phyloP scores from a whole-genome alignment of 2,113 vertebrate genomes.

The Ursus arctos region DNA sequence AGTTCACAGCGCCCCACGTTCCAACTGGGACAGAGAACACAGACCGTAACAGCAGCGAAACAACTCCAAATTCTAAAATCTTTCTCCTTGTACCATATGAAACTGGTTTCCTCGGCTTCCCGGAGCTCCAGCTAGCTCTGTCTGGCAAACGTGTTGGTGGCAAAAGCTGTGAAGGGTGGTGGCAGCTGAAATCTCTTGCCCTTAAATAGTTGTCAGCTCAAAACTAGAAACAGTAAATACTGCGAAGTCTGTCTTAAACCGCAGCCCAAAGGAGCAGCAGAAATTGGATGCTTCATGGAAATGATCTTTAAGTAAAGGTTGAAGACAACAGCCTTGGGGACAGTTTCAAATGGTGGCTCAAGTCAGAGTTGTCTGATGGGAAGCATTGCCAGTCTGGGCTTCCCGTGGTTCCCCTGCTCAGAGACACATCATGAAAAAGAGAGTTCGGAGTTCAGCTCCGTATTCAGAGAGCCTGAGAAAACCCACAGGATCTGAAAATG shows the following conservation, averaged over 20 bases:
- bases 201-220: constrained; percentile 68
- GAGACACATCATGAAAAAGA: background rate
- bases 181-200: constrained; percentile 59
- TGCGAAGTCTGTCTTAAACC: constrained; percentile 7
- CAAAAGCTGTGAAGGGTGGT: background rate
- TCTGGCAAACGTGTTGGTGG: constrained; percentile 27
- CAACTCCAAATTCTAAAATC: background rate
- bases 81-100: background rate
- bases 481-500: background rate
- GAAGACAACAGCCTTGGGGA: constrained; percentile 60
- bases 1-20: background rate
- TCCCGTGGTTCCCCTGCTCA: background rate
- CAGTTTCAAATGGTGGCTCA: constrained; percentile 47
- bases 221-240: constrained; percentile 72
- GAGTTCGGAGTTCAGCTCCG: background rate
- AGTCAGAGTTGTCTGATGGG: background rate
- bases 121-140: background rate
- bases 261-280: constrained; percentile 45
- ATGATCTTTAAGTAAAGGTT: constrained; percentile 81
- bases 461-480: background rate
- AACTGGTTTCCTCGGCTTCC: constrained; percentile 16
- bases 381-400: background rate
- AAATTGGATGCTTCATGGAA: constrained; percentile 55
- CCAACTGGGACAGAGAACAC: background rate
- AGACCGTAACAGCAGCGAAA: background rate